These are phyloP conservation scores for Coregonus sp. DNA, from an alignment of 2,797 vertebrate genomes.

Conservation along the genomic window DNA sequence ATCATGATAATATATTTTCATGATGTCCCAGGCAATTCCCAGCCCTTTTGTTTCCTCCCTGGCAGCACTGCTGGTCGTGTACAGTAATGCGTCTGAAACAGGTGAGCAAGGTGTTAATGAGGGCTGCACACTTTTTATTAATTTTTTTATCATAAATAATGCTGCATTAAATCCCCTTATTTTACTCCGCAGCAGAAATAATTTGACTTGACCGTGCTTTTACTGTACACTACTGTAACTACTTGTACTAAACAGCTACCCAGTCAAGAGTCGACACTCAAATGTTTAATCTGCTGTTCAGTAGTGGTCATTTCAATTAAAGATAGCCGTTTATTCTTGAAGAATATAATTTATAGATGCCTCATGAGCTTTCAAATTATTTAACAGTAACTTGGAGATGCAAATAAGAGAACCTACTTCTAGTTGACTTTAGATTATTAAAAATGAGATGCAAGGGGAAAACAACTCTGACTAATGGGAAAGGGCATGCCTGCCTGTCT, in stretches of 20 bases:
- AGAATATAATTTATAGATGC: too few species aligned
- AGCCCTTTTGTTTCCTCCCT: not conserved
- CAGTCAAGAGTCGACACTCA: not conserved
- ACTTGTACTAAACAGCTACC: not conserved
- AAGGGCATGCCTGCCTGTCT: too few species aligned
- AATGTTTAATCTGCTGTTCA: too few species aligned
- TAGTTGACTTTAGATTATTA: too few species aligned
- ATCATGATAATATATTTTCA: too few species aligned
- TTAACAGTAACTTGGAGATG: too few species aligned
- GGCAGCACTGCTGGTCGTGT: not conserved
- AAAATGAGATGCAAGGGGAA: too few species aligned
- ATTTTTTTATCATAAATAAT: not conserved
- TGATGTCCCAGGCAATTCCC: too few species aligned
- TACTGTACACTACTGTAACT: not conserved
- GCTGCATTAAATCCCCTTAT: not conserved
- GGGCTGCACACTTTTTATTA: not conserved
- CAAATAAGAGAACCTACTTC: too few species aligned
- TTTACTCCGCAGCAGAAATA: not conserved
- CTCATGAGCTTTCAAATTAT: too few species aligned
- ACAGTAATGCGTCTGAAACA: not conserved
- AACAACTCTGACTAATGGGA: too few species aligned
- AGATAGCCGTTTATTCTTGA: too few species aligned
- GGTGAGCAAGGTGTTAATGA: not conserved
- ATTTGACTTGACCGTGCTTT: not conserved
- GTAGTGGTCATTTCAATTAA: not conserved